phyloP scores from a whole-genome alignment of 2,113 vertebrate species.

The Daubentonia madagascariensis region DNA sequence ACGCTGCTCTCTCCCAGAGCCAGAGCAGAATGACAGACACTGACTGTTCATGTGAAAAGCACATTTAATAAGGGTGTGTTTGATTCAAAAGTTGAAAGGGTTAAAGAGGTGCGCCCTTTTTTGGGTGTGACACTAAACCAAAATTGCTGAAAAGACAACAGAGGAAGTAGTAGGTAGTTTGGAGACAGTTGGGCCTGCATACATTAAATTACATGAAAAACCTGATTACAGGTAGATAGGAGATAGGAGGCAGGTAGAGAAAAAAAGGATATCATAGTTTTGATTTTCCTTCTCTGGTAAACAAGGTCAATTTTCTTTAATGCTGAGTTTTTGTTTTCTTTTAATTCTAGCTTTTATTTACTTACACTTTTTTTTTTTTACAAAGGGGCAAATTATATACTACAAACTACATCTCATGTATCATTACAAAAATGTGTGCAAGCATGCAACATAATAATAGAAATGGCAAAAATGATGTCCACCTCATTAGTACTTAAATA shows the following conservation, averaged over 20 bases:
- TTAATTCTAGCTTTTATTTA: conserved; percentile 4
- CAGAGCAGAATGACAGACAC: conserved; percentile 63
- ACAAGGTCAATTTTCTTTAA: neutral
- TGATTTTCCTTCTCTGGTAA: neutral
- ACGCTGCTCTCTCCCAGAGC: neutral
- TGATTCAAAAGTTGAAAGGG: conserved; percentile 73
- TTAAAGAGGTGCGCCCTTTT: conserved; percentile 79
- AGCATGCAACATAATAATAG: neutral
- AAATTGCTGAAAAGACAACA: conserved; percentile 74
- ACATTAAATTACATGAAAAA: conserved; percentile 72
- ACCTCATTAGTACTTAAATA: conserved; percentile 5
- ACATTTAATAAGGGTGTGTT: conserved; percentile 78
- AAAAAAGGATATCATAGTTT: neutral
- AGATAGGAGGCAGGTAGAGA: neutral
- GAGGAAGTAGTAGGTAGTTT: conserved; percentile 60
- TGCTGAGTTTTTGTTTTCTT: neutral
- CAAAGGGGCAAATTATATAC: conserved; percentile 23
- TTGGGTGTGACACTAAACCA: conserved; percentile 73
- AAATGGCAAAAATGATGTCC: neutral
- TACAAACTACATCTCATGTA: neutral
- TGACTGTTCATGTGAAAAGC: conserved; percentile 56
- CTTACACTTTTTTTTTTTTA: neutral
- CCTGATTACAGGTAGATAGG: neutral
- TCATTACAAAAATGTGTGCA: neutral
- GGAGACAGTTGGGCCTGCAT: conserved; percentile 64